These are phyloP conservation scores for Temnothorax longispinosus DNA, from an alignment of 1,140 invertebrate species.

Conservation along the genomic window DNA sequence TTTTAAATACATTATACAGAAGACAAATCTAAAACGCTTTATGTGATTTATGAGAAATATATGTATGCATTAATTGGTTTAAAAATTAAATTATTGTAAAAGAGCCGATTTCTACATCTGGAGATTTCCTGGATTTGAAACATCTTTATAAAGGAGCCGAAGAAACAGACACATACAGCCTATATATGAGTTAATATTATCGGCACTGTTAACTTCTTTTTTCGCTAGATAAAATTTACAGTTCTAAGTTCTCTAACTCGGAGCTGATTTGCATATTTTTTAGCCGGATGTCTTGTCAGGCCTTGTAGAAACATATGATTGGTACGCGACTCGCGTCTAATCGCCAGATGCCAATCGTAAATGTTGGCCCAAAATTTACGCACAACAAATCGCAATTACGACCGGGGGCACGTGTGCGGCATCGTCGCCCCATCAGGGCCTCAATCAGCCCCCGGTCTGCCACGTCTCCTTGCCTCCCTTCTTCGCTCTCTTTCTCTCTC, in stretches of 20 bases:
- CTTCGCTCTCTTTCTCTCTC: neutral
- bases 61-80: too few relatives aligned
- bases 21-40: neutral
- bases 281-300: neutral
- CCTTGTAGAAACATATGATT: neutral
- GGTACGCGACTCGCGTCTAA: slow-evolving; percentile 15
- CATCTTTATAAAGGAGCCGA: neutral
- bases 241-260: neutral
- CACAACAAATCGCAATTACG: slow-evolving; percentile 49
- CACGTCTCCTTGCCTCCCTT: neutral
- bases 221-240: neutral
- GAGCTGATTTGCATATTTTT: slow-evolving; percentile 42
- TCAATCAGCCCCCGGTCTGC: slow-evolving; percentile 19
- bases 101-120: neutral
- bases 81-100: neutral
- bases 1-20: neutral
- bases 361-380: slow-evolving; percentile 46
- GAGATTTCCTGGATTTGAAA: neutral
- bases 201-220: neutral
- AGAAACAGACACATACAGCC: neutral
- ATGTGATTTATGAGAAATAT: neutral
- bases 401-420: slow-evolving; percentile 36
- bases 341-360: slow-evolving; percentile 34
- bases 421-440: neutral
- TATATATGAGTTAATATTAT: neutral